Evolutionary conservation across 2,797 vertebrate genomes (phyloP), one percentile per base, ranked within the genome.

Genomic region (Gila robusta): DNA sequence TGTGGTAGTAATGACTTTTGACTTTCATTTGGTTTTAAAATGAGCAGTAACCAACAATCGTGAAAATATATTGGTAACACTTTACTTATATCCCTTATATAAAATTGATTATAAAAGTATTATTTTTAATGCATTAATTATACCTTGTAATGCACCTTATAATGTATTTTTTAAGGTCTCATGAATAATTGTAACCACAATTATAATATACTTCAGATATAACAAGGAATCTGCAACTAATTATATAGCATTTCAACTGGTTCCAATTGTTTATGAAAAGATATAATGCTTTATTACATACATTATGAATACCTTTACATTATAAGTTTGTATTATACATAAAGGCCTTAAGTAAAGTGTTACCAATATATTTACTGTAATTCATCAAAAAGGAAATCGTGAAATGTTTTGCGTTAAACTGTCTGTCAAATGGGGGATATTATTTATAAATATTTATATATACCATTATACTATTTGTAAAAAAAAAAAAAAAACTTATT

Each of bases 11-110:
- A 71, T 26, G 49, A 56, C 49, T 35, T 32, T 64, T 79, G 37
- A 79, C 26, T 62, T 62, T 79, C 16, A 79, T 79, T 79, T 79
- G 56, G 5, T 26, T 64, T 28, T 44, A 19, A 79, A 59, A 79
- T 41, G 37, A 41, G 54, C n/a, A 56, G 6, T 1, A 39, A 54
- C 64, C 79, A 26, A 9, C 16, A 17, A 49, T 49, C 47, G 0
- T 49, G 47, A 49, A 49, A 17, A 49, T 17, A 49, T 76, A 23
- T 14, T 54, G 59, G n/a, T 64, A 28, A 59, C 4, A 26, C 23
- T 62, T n/a, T n/a, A 59, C 56, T 59, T 59, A 59, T 26, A 62
- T n/a, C n/a, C 5, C 59, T 26, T n/a, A n/a, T 59, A 59, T 23
- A 59, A 12, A 6, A 26, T 28, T 1, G 5, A 26, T 62, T 26